Evolutionary conservation across 2,888 invertebrate species (phyloP), one percentile per base, ranked within the genome.

Genomic region (Hymenopus coronatus): DNA sequence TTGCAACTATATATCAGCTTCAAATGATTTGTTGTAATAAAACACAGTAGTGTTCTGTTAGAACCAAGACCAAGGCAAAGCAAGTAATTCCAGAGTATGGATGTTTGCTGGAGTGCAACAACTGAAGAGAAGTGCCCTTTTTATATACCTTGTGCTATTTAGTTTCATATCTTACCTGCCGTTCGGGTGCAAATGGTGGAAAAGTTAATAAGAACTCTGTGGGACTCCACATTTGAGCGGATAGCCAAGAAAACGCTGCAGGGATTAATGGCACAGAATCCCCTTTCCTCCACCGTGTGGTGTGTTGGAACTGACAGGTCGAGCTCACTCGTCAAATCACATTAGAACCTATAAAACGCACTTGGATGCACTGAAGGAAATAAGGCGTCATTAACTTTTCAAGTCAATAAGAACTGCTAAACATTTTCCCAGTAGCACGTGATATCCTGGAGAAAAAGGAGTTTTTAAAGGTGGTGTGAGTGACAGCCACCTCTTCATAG

Each of bases 361-460:
- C 54, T 70, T 70, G 27, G 54, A 85, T 85, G 27, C 28, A 85
- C 40, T 46, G 27, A 85, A 85, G 85, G 33, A 85, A 85, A 70
- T 85, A 85, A 85, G 40, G 85, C 85, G 27, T 85, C 85, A 85
- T 85, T 85, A 85, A 40, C 27, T 14, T 54, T 85, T 85, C 54
- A 70, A 70, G 54, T 85, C 85, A 85, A 85, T 85, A 85, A 85
- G 85, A 85, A n/a, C n/a, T 20, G 54, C 54, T 70, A 70, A 70
- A 70, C 54, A 70, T 70, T 70, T 70, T 25, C 20, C 54, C 54
- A 70, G 54, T 70, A 70, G 54, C 54, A 70, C 25, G 54, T 70
- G 54, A 70, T 70, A 40, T 70, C 54, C 54, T 25, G 25, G 20
- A 70, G 54, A 70, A 70, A 40, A 70, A 70, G 54, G 20, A 70